Evolutionary conservation across 2,113 vertebrate genomes (phyloP).

Genomic region (Platanista minor): DNA sequence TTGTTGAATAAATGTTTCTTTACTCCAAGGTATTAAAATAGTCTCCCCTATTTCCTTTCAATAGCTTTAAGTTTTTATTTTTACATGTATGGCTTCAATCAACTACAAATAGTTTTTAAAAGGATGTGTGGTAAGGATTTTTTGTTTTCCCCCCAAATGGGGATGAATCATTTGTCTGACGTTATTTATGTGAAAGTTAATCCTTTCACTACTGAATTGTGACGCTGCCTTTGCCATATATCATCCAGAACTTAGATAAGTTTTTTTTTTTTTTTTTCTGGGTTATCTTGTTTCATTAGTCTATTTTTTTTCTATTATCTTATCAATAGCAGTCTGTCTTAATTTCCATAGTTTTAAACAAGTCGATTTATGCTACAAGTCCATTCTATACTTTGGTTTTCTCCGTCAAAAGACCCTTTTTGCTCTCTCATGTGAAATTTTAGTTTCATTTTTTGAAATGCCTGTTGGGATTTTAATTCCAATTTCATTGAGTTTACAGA

Average conservation of each 20-base stretch:
- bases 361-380: not conserved
- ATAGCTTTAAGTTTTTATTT: not conserved
- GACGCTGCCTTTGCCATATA: not conserved
- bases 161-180: not conserved
- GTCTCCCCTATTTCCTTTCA: not conserved
- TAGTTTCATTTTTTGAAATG: not conserved
- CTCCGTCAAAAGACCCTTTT: not conserved
- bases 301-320: not conserved
- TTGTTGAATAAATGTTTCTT: not conserved
- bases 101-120: not conserved
- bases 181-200: not conserved
- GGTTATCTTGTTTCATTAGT: not conserved
- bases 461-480: not conserved
- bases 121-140: not conserved
- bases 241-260: not conserved
- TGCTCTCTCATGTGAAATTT: not conserved
- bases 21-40: not conserved
- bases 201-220: not conserved
- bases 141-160: not conserved
- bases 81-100: not conserved
- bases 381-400: not conserved
- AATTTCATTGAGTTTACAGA: constrained; percentile 10
- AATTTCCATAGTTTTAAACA: not conserved
- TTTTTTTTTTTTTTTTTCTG: not conserved
- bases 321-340: not conserved